Evolutionary conservation across 2,888 invertebrate genomes (phyloP).

Genomic region (Aphelenchoides bicaudatus): DNA sequence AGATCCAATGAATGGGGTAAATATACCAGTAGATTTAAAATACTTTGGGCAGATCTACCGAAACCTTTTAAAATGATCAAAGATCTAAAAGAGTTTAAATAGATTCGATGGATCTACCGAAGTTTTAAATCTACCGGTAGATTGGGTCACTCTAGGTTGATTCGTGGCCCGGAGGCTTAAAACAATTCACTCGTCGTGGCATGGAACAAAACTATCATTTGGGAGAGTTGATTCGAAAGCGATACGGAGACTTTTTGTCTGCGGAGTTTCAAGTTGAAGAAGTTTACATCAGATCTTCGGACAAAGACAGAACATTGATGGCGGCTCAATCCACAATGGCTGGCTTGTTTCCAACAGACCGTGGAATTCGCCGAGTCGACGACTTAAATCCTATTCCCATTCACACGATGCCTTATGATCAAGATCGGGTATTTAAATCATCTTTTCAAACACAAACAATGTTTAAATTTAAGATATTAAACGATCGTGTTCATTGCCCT

Average conservation of each 20-base stretch:
- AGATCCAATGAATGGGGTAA: constrained; percentile 35
- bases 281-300: constrained; percentile 67
- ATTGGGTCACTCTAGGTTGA: too few relatives aligned
- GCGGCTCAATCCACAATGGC: constrained; percentile 63
- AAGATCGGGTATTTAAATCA: too few relatives aligned
- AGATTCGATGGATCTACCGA: too few relatives aligned
- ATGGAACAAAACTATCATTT: constrained; percentile 70
- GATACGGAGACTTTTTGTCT: constrained; percentile 71
- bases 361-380: too few relatives aligned
- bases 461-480: constrained; percentile 36
- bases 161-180: constrained; percentile 51
- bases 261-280: constrained; percentile 64
- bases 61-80: too few relatives aligned
- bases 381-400: too few relatives aligned
- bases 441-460: constrained; percentile 71
- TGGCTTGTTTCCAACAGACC: constrained; percentile 62
- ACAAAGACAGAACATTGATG: constrained; percentile 79
- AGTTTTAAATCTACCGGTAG: too few relatives aligned
- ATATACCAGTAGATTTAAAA: too few relatives aligned
- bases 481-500: constrained; percentile 47
- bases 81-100: too few relatives aligned
- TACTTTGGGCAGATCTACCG: too few relatives aligned
- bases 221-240: constrained; percentile 72
- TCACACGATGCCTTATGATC: too few relatives aligned
- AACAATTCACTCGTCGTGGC: constrained; percentile 52